phyloP scores from a whole-genome alignment of 2,888 invertebrate genomes.

The Actias luna region DNA sequence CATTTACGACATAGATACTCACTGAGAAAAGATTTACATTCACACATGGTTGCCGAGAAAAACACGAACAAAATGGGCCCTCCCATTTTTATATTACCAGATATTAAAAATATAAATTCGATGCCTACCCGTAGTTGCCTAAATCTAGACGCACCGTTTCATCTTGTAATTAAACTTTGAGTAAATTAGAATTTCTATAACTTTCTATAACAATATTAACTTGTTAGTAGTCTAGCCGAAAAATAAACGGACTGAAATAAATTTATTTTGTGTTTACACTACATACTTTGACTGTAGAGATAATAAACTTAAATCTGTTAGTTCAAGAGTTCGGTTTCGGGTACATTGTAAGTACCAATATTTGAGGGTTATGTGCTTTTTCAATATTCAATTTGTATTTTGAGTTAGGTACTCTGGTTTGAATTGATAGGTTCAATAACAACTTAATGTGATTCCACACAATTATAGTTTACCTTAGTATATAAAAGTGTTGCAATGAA shows the following conservation, averaged over 20 bases:
- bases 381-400: not conserved
- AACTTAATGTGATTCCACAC: too few relatives aligned
- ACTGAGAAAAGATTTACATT: too few relatives aligned
- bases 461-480: too few relatives aligned
- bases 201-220: not conserved
- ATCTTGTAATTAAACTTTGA: not conserved
- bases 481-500: too few relatives aligned
- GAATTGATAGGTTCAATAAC: too few relatives aligned
- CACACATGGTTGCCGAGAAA: too few relatives aligned
- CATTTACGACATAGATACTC: too few relatives aligned
- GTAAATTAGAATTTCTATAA: not conserved
- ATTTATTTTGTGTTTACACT: not conserved
- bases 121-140: not conserved
- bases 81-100: too few relatives aligned
- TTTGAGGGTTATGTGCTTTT: not conserved
- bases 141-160: not conserved
- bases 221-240: not conserved
- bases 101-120: too few relatives aligned
- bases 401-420: not conserved
- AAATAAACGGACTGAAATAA: not conserved
- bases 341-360: not conserved
- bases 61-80: too few relatives aligned
- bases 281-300: not conserved
- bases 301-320: slow-evolving; percentile 1
- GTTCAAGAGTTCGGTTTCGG: not conserved